Conservation (phyloP, 2,113 vertebrate genomes). For the Sprattus sprattus region DNA sequence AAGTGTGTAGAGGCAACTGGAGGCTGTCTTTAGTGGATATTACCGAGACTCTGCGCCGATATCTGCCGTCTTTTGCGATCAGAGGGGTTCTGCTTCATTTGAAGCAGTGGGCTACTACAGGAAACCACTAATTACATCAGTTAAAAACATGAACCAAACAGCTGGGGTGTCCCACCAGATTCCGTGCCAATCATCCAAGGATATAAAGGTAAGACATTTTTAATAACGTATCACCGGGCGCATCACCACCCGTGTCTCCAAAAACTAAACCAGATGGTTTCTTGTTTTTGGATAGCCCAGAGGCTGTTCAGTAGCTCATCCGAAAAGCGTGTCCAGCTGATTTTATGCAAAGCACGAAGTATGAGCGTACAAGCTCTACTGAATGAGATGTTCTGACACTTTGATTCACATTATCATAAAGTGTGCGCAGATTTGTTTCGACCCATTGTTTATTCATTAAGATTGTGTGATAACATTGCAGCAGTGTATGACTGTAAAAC, state of each 20-base stretch:
- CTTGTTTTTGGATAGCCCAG: neutral
- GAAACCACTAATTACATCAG: slow-evolving; percentile 4
- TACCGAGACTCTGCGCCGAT: neutral
- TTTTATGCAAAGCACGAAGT: neutral
- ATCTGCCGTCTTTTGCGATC: neutral
- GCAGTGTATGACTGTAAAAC: neutral
- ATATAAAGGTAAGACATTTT: slow-evolving; percentile 71
- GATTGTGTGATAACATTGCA: neutral
- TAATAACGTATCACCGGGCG: neutral
- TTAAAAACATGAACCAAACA: slow-evolving; percentile 78
- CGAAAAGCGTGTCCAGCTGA: neutral
- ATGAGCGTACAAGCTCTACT: neutral
- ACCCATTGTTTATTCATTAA: neutral
- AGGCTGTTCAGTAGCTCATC: neutral
- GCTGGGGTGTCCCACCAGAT: slow-evolving; percentile 79
- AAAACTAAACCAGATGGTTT: neutral
- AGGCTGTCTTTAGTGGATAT: slow-evolving; percentile 2
- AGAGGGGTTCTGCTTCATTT: neutral
- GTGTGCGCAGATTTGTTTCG: neutral
- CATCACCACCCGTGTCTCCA: neutral
- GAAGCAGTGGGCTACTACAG: neutral
- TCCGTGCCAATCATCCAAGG: slow-evolving; percentile 73
- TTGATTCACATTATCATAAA: neutral
- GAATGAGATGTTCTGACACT: neutral
- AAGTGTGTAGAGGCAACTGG: neutral